These are phyloP conservation scores for Denticeps clupeoides DNA, from an alignment of 2,797 vertebrate species.

Conservation along the genomic window DNA sequence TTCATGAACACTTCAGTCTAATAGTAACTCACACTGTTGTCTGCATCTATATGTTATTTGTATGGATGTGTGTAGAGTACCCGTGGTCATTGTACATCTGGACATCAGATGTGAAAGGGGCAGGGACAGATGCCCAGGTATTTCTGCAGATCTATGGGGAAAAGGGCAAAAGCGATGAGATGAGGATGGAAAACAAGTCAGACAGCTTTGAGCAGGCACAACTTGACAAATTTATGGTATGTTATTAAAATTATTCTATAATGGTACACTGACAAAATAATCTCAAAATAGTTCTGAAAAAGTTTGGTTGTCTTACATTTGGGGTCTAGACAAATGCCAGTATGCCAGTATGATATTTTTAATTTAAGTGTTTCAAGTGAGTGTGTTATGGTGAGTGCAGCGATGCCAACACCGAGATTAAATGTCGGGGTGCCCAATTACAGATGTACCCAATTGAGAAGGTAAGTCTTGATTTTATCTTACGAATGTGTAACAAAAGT, in stretches of 20 bases:
- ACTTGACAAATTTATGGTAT: constrained; percentile 85
- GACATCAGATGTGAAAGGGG: constrained; percentile 89
- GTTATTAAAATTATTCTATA: neutral
- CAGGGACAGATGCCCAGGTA: constrained; percentile 87
- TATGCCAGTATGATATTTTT: too few relatives aligned
- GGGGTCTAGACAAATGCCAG: too few relatives aligned
- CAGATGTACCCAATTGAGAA: too few relatives aligned
- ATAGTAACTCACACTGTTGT: neutral
- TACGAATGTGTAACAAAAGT: too few relatives aligned
- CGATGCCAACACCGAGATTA: too few relatives aligned
- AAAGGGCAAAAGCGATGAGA: constrained; percentile 81
- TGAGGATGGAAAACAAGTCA: constrained; percentile 85
- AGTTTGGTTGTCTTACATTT: too few relatives aligned
- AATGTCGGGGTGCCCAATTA: too few relatives aligned
- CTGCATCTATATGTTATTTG: too few relatives aligned
- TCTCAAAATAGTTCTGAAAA: too few relatives aligned
- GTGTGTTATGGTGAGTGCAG: too few relatives aligned
- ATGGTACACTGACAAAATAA: neutral
- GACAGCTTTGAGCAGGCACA: constrained; percentile 89
- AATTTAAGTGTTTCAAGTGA: too few relatives aligned
- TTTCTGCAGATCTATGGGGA: constrained; percentile 89
- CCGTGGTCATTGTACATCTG: constrained; percentile 95
- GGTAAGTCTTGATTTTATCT: too few relatives aligned
- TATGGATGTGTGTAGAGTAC: constrained; percentile 53
- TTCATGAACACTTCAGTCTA: neutral